Percentiles rank a stretch among this genome's conserved stretches.
phyloP scores from a whole-genome alignment of 1,140 invertebrate species.

The Rhopalosiphum maidis region DNA sequence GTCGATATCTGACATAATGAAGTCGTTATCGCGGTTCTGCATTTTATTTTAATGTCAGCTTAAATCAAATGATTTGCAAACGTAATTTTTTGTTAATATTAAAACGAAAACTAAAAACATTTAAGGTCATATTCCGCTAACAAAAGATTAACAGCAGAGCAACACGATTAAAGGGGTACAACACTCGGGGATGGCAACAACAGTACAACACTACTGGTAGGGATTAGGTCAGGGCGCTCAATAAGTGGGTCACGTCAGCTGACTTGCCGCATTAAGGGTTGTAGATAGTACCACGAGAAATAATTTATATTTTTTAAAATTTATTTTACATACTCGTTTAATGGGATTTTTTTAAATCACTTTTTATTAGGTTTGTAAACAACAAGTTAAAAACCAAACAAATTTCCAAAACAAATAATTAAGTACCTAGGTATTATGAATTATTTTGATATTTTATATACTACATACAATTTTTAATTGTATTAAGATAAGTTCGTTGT shows the following conservation, averaged over 20 bases:
- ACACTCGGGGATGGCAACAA: not conserved
- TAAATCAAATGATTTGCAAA: not conserved
- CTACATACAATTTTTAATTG: too few relatives aligned
- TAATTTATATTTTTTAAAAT: not conserved
- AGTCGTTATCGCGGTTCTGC: not conserved
- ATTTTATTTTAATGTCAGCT: not conserved
- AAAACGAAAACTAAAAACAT: not conserved
- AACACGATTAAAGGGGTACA: slow-evolving; percentile 12
- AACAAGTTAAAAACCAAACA: not conserved
- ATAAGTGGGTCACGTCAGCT: slow-evolving; percentile 52
- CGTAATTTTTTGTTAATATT: not conserved
- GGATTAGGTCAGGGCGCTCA: slow-evolving; percentile 47
- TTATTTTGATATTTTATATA: not conserved
- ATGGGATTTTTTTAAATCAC: not conserved
- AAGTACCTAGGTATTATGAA: not conserved
- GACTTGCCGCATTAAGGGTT: not conserved
- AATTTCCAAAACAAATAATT: not conserved
- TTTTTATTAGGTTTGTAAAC: not conserved
- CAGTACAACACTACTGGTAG: slow-evolving; percentile 23
- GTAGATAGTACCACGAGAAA: not conserved
- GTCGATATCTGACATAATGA: not conserved
- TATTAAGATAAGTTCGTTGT: too few relatives aligned
- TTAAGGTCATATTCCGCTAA: not conserved
- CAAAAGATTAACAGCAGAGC: slow-evolving; percentile 2
- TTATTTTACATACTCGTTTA: not conserved